These are phyloP conservation scores for Enteromius treurensis DNA, from an alignment of 2,797 vertebrate species.

Conservation along the genomic window DNA sequence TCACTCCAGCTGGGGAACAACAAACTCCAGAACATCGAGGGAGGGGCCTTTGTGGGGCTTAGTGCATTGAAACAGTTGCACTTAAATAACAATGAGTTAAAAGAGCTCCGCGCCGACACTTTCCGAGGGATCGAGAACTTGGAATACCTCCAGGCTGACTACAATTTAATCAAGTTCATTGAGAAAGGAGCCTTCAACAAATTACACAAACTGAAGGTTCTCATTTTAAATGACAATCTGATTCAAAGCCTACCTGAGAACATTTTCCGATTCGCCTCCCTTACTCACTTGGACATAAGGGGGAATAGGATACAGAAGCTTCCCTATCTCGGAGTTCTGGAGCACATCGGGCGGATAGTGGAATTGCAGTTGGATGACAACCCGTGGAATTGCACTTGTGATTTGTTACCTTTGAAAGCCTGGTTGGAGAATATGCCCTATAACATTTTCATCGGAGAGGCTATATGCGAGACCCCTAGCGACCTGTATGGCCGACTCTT, in stretches of 20 bases:
- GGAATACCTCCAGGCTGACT: slow-evolving; percentile 99
- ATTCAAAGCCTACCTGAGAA: slow-evolving; percentile 95
- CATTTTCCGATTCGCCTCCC: slow-evolving; percentile 97
- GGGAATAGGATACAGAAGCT: slow-evolving; percentile 97
- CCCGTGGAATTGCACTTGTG: slow-evolving; percentile 99
- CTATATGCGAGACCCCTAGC: slow-evolving; percentile 95
- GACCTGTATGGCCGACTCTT: slow-evolving; percentile 94
- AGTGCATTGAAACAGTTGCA: slow-evolving; percentile 96
- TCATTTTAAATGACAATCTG: slow-evolving; percentile 98
- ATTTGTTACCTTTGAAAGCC: slow-evolving; percentile 94
- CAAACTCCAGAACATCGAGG: slow-evolving; percentile 97
- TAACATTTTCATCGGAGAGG: slow-evolving; percentile 97
- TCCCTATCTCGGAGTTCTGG: slow-evolving; percentile 95
- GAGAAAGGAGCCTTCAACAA: slow-evolving; percentile 99
- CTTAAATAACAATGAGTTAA: slow-evolving; percentile 98
- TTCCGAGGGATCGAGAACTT: slow-evolving; percentile 98
- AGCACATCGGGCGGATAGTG: slow-evolving; percentile 95
- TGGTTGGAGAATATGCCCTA: slow-evolving; percentile 99
- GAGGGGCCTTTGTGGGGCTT: slow-evolving; percentile 94
- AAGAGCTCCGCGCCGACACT: slow-evolving; percentile 94
- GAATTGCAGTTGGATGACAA: slow-evolving; percentile 97
- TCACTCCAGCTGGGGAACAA: slow-evolving; percentile 98
- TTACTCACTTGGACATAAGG: slow-evolving; percentile 98
- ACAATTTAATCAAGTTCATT: slow-evolving; percentile 99
- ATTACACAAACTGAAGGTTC: slow-evolving; percentile 96